Evolutionary conservation across 2,888 invertebrate genomes (phyloP), one percentile per base, ranked within the genome.

Genomic region (Autographa pulchrina): DNA sequence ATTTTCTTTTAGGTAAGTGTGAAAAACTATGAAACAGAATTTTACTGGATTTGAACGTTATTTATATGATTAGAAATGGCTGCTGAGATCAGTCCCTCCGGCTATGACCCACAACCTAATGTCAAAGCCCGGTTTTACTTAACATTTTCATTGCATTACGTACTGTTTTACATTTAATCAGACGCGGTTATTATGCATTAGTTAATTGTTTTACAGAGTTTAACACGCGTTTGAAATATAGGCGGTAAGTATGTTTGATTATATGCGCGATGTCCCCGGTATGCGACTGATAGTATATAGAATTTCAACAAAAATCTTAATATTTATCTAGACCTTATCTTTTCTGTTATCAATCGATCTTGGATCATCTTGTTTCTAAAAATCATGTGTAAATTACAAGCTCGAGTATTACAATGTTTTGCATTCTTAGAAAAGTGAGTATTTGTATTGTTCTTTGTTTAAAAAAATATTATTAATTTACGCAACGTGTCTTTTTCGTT

Each of bases 121-220:
- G 94, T 95, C 95, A 95, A 91, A 92, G 88, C 93, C 93, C 93
- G 93, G 94, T 95, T 95, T 94, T 90, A 91, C 87, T 87, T 85
- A 88, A 84, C 86, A 89, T 92, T 93, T 91, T 87, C 82, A 85
- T 85, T 78, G 77, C 81, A 88, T 86, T 90, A 85, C 88, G 87
- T 86, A 86, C 86, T 88, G 83, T 87, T 89, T 87, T 83, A 78
- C 72, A 80, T 78, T 63, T 74, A 83, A 81, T 80, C 81, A 78
- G 61, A 80, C 69, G 74, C 60, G 64, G 74, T 65, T 75, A 81
- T 60, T 69, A 68, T 65, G 64, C 63, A 71, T 75, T 70, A 68
- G 68, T 73, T 80, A 78, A 72, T 71, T 74, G 73, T 59, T 71
- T 16, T 43, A 68, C 58, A 70, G 66, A 72, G 52, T 77, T 67